Conservation (phyloP, 2,797 vertebrate genomes). For the Spinus pinus region DNA sequence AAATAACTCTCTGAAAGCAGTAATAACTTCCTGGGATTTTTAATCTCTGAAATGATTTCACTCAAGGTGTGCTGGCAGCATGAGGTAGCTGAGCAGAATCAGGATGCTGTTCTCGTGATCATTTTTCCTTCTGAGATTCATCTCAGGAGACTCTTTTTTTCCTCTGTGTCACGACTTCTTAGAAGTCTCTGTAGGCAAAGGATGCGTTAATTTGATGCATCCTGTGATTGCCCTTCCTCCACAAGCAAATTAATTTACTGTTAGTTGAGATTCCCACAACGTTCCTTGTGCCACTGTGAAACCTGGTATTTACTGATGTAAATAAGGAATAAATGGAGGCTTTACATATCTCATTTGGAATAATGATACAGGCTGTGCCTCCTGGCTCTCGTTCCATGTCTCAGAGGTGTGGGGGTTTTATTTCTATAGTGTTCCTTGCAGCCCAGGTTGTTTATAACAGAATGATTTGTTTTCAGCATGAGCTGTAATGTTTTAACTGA, state of each 20-base stretch:
- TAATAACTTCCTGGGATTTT: neutral
- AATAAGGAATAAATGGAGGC: conserved; percentile 6
- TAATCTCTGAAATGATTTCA: neutral
- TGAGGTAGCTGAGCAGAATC: neutral
- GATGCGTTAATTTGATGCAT: conserved; percentile 24
- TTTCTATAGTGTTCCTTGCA: neutral
- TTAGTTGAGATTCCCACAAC: conserved; percentile 13
- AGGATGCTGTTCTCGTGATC: neutral
- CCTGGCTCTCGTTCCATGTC: neutral
- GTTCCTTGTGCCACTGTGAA: neutral
- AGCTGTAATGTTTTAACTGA: neutral
- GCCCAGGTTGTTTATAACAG: conserved; percentile 13
- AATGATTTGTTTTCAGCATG: neutral
- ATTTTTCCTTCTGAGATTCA: neutral
- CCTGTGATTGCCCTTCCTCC: conserved; percentile 31
- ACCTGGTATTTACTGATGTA: neutral
- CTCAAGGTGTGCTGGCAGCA: neutral
- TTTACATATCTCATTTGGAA: conserved; percentile 12
- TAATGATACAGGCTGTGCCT: neutral
- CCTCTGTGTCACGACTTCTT: conserved; percentile 46
- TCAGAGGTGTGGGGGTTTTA: neutral
- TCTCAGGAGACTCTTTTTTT: neutral
- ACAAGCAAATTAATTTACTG: neutral
- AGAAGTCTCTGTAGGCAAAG: conserved; percentile 29
- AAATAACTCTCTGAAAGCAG: neutral